phyloP scores from a whole-genome alignment of 2,797 vertebrate genomes.

The Leptatherina wallacei region DNA sequence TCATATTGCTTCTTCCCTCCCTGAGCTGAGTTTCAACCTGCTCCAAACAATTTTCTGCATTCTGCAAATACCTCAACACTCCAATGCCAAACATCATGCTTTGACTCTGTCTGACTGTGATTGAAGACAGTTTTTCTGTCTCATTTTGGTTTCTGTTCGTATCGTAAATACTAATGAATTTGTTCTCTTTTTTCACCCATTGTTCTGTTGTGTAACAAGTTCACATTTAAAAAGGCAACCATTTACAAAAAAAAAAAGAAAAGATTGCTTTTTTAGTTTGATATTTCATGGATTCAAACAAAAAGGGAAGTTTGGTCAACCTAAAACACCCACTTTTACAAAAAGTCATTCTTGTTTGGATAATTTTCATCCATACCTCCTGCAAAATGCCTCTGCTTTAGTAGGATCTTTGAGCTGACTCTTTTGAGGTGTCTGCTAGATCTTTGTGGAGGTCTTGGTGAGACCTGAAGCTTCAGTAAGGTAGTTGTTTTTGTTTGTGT shows the following conservation, averaged over 20 bases:
- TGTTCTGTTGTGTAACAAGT: conserved; percentile 12
- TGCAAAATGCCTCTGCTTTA: background rate
- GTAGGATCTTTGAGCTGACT: background rate
- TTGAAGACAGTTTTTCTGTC: conserved; percentile 21
- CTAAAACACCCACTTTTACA: background rate
- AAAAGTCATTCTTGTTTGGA: background rate
- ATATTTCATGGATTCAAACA: background rate
- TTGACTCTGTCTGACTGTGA: conserved; percentile 49
- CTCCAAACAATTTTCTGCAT: conserved; percentile 64
- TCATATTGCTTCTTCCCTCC: conserved; percentile 60
- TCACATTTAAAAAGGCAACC: background rate
- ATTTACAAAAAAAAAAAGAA: background rate
- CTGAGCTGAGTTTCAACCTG: conserved; percentile 66
- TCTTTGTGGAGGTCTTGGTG: background rate
- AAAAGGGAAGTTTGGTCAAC: background rate
- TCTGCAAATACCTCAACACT: conserved; percentile 69
- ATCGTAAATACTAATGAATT: background rate
- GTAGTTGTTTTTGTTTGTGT: background rate
- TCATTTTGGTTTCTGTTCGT: conserved; percentile 2
- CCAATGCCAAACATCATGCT: conserved; percentile 20
- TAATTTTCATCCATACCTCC: background rate
- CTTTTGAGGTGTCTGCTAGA: background rate
- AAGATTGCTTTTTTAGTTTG: background rate
- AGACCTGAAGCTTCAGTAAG: background rate
- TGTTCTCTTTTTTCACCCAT: conserved; percentile 10